Evolutionary conservation across 2,113 vertebrate genomes (phyloP).

Genomic region (Hylia prasina): DNA sequence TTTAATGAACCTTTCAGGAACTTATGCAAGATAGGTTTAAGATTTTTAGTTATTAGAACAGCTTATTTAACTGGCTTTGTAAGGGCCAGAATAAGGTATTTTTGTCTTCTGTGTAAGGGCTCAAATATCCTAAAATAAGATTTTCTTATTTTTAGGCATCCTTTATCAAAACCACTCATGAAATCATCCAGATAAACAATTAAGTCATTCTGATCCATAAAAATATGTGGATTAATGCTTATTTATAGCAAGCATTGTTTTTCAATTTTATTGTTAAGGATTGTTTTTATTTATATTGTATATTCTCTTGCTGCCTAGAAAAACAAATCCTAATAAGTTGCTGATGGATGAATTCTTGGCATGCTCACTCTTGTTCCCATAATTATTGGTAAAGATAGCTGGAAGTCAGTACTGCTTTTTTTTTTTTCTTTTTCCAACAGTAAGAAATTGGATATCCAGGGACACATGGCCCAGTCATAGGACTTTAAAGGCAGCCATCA

Average conservation of each 20-base stretch:
- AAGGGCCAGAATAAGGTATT: background rate
- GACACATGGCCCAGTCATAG: slow-evolving; percentile 84
- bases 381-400: slow-evolving; percentile 71
- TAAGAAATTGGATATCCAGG: slow-evolving; percentile 84
- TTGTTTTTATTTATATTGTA: slow-evolving; percentile 56
- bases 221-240: slow-evolving; percentile 31
- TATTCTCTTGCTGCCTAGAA: slow-evolving; percentile 47
- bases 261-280: slow-evolving; percentile 50
- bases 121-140: slow-evolving; percentile 16
- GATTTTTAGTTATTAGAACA: background rate
- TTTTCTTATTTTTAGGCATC: slow-evolving; percentile 41
- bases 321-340: slow-evolving; percentile 34
- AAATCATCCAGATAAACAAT: slow-evolving; percentile 20
- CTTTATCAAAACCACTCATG: slow-evolving; percentile 23
- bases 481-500: slow-evolving; percentile 78
- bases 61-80: background rate
- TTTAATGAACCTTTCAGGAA: background rate
- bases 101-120: background rate
- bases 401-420: slow-evolving; percentile 65
- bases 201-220: slow-evolving; percentile 19
- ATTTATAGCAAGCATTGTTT: slow-evolving; percentile 61
- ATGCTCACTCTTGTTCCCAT: slow-evolving; percentile 68
- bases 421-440: slow-evolving; percentile 70
- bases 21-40: background rate
- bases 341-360: slow-evolving; percentile 53